Evolutionary conservation across 2,888 invertebrate species (phyloP), one percentile per base, ranked within the genome.

Genomic region (Acleris laterana): DNA sequence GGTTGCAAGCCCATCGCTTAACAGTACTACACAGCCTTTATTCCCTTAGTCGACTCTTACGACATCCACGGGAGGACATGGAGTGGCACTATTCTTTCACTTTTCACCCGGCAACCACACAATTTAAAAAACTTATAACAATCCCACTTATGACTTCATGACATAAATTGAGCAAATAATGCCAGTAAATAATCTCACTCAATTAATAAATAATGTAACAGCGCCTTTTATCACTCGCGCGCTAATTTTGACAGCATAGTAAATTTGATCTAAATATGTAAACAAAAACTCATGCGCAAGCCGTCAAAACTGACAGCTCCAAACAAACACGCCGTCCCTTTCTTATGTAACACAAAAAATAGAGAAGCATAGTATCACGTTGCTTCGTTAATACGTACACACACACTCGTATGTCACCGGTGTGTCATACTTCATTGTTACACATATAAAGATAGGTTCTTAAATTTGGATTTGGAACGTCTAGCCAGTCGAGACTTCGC

Each of bases 381-480:
- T n/a, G 20, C 55, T 7, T n/a, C 25, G 51, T 56, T 56, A n/a
- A n/a, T 11, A 19, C 25, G 25, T 53, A 32, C 53, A n/a, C 5
- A 56, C 42, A 42, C 38, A 44, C 55, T 19, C 56, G n/a, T n/a
- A 19, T 55, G 38, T 42, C 55, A 55, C 38, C 19, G 9, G 16
- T 17, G 4, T 56, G 19, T 51, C 25, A 46, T 46, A 46, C 22
- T 46, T 46, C 20, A 11, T 20, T 19, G 49, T 49, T 19, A 49
- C 19, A 20, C 49, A 20, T 20, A 49, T 19, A 49, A 17, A 44
- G 57, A 16, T 42, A 42, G 20, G 25, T 44, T 46, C 22, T 57
- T 57, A 46, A 46, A 25, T 57, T 46, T 57, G 22, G 57, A 25
- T 57, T 46, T 57, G 22, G 57, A 57, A 22, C 57, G 57, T 57